phyloP scores from a whole-genome alignment of 2,797 vertebrate genomes.

The Platyrinchus mystaceus region DNA sequence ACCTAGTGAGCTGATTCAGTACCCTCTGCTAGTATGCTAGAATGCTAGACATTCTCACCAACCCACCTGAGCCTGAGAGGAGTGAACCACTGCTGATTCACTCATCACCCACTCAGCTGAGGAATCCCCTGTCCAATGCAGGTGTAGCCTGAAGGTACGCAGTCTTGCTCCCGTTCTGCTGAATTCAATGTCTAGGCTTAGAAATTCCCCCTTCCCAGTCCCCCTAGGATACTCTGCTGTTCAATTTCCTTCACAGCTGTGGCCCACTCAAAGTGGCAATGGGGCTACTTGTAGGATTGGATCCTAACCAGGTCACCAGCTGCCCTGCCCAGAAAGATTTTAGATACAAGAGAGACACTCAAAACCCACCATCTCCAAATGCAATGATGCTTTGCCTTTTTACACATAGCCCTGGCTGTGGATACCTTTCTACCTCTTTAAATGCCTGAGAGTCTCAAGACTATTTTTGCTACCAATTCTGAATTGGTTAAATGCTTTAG shows the following conservation, averaged over 20 bases:
- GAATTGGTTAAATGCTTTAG: neutral
- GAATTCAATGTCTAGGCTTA: neutral
- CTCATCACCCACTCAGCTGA: accelerated
- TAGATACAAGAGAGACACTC: neutral
- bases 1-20: neutral
- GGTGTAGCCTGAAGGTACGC: neutral
- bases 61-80: neutral
- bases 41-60: neutral
- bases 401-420: neutral
- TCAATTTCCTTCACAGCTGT: neutral
- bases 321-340: neutral
- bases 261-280: neutral
- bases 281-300: neutral
- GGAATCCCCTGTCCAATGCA: neutral
- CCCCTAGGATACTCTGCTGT: neutral
- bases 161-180: neutral
- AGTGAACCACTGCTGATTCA: neutral
- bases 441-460: neutral
- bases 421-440: neutral
- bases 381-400: neutral
- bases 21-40: neutral
- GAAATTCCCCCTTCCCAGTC: neutral
- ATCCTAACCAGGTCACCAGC: neutral
- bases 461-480: neutral
- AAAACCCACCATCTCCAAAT: neutral